Conservation (phyloP, 2,888 invertebrate genomes). For the Sceliomorpha sp. region DNA sequence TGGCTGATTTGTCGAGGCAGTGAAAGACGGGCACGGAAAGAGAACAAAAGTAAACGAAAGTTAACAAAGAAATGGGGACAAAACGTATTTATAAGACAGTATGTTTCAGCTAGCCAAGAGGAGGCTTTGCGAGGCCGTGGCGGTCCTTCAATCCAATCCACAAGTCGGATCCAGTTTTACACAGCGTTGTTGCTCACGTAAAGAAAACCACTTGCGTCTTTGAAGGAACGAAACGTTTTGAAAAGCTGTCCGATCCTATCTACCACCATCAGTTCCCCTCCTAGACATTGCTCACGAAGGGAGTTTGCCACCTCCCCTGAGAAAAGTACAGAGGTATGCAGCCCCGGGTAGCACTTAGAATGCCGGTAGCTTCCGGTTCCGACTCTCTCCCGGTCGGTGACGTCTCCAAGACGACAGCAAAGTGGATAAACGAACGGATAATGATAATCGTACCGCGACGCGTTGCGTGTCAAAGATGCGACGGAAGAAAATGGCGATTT, state of each 20-base stretch:
- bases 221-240: conserved; percentile 65
- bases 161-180: conserved; percentile 59
- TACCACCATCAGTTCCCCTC: conserved; percentile 53
- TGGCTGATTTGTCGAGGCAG: conserved; percentile 23
- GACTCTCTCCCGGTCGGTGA: conserved; percentile 48
- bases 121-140: conserved; percentile 78
- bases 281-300: conserved; percentile 71
- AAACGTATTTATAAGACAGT: conserved; percentile 64
- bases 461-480: too few relatives aligned
- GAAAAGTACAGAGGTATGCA: conserved; percentile 78
- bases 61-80: conserved; percentile 40
- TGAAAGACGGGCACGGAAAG: conserved; percentile 15
- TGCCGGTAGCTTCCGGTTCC: conserved; percentile 72
- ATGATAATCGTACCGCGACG: too few relatives aligned
- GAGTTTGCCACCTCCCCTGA: conserved; percentile 70
- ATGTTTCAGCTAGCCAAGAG: conserved; percentile 76
- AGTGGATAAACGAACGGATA: too few relatives aligned
- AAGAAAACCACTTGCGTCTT: too few relatives aligned
- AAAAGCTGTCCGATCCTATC: conserved; percentile 63
- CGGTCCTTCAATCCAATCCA: conserved; percentile 63
- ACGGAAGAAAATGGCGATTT: too few relatives aligned
- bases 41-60: conserved; percentile 20
- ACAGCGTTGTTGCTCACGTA: conserved; percentile 62
- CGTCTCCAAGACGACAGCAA: too few relatives aligned
- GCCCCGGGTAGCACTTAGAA: conserved; percentile 79